Evolutionary conservation across 2,888 invertebrate genomes (phyloP).

Genomic region (Coleophora deauratella): DNA sequence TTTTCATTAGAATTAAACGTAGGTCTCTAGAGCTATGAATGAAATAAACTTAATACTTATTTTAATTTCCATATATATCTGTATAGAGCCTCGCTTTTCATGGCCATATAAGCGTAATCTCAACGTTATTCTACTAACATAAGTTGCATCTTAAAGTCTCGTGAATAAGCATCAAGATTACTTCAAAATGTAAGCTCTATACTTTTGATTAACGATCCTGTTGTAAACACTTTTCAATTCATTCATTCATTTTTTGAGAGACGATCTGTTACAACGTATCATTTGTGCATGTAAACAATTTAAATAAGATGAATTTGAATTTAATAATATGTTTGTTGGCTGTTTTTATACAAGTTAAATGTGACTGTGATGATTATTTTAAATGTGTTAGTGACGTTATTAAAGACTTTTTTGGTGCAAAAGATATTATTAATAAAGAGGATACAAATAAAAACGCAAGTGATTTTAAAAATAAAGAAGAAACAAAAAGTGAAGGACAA

Average conservation of each 20-base stretch:
- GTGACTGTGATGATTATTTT: slow-evolving; percentile 41
- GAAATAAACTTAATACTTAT: too few species aligned
- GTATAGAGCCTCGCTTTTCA: not conserved
- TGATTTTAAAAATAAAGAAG: slow-evolving; percentile 16
- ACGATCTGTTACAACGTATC: slow-evolving; percentile 37
- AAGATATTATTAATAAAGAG: slow-evolving; percentile 17
- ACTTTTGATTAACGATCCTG: too few species aligned
- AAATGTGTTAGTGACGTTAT: slow-evolving; percentile 35
- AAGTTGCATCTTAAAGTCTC: slow-evolving; percentile 9
- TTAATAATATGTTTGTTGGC: slow-evolving; percentile 22
- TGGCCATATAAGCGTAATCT: not conserved
- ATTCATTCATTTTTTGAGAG: slow-evolving; percentile 41
- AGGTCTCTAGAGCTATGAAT: too few species aligned
- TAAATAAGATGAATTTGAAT: slow-evolving; percentile 10
- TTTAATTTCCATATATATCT: too few species aligned
- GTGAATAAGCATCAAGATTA: slow-evolving; percentile 6
- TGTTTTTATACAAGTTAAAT: slow-evolving; percentile 21
- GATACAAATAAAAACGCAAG: slow-evolving; percentile 21
- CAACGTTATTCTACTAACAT: not conserved
- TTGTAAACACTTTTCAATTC: too few species aligned
- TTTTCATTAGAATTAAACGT: too few species aligned
- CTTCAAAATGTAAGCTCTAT: too few species aligned
- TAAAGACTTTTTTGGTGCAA: slow-evolving; percentile 24
- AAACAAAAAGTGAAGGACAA: not conserved
- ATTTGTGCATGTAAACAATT: slow-evolving; percentile 25